Base-by-base conservation (phyloP, 2,113 vertebrate species). In the Columbina picui region DNA sequence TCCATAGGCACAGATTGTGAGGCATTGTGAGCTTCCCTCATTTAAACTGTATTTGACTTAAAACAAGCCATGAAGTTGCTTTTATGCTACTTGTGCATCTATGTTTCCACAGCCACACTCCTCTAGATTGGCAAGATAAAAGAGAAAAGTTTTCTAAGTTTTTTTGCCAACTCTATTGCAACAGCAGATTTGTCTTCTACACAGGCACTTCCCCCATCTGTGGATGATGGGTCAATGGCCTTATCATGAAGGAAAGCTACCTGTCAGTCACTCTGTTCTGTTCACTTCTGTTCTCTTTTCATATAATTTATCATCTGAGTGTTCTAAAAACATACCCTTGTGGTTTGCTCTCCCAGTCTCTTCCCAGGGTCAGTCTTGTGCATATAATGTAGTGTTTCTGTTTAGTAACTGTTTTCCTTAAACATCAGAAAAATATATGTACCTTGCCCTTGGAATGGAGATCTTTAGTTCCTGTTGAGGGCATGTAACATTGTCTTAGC, bases 321-420 rank as follows among this genome's bases (percentile, higher is more conserved):
- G 0, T 71, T 80, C 63, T 49, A 56, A 70, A 32, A 65, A 56
- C 1, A 0, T 63, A 49, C 1, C 1, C 36, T 56, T 68, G 59
- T 19, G n/a, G 52, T 61, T 92, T 86, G 25, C 26, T 65, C 18
- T 89, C 36, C 12, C 22, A 27, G 47, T 47, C 15, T 77, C 70
- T 89, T 89, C 64, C 36, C 36, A 52, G 30, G 47, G 34, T 56
- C 41, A 41, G 41, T n/a, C 27, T 34, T 74, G 29, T 34, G 16
- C 3, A 4, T 34, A 38, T 26, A 30, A 57, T 2, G 2, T 8
- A 45, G 36, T 49, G 20, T 82, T 73, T 73, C 43, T 82, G 29
- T 67, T 49, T 38, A 41, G 47, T 38, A 52, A 39, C 41, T 36
- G 11, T 45, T 56, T 68, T 43, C 20, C 38, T 53, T 38, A 61